Conservation (phyloP, 2,888 invertebrate species). For the Tinea semifulvella region DNA sequence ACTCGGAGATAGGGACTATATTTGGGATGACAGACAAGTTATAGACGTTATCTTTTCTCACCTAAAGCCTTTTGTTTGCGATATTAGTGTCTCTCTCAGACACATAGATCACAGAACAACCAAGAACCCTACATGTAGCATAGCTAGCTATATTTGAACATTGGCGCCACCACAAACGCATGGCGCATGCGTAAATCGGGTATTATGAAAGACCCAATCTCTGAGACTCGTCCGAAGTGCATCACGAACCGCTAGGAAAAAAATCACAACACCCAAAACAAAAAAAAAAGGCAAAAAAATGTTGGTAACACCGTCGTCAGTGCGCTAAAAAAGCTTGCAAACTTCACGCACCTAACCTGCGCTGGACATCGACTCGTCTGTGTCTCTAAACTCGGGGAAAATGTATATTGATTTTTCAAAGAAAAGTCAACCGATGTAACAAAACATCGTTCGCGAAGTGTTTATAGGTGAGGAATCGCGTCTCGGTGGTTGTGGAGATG, state of each 20-base stretch:
- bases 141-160: constrained; percentile 17
- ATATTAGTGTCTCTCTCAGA: background rate
- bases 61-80: background rate
- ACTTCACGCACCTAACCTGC: constrained; percentile 69
- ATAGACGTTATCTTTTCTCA: constrained; percentile 9
- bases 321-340: constrained; percentile 70
- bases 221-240: constrained; percentile 43
- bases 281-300: constrained; percentile 67
- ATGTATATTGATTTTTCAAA: constrained; percentile 70
- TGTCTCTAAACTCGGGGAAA: constrained; percentile 64
- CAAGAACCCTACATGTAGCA: too few relatives aligned
- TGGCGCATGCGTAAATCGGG: constrained; percentile 27
- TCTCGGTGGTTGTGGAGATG: constrained; percentile 60
- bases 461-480: constrained; percentile 34
- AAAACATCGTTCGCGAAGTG: constrained; percentile 66
- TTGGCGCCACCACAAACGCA: constrained; percentile 37
- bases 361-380: constrained; percentile 69
- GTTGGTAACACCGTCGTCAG: constrained; percentile 69
- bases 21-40: background rate
- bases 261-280: constrained; percentile 66
- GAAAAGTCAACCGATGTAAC: constrained; percentile 68
- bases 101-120: constrained; percentile 5
- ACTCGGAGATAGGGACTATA: background rate
- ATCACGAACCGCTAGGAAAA: constrained; percentile 52
- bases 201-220: constrained; percentile 51